Evolutionary conservation across 2,797 vertebrate genomes (phyloP).

Genomic region (Brachyrhaphis roseni): DNA sequence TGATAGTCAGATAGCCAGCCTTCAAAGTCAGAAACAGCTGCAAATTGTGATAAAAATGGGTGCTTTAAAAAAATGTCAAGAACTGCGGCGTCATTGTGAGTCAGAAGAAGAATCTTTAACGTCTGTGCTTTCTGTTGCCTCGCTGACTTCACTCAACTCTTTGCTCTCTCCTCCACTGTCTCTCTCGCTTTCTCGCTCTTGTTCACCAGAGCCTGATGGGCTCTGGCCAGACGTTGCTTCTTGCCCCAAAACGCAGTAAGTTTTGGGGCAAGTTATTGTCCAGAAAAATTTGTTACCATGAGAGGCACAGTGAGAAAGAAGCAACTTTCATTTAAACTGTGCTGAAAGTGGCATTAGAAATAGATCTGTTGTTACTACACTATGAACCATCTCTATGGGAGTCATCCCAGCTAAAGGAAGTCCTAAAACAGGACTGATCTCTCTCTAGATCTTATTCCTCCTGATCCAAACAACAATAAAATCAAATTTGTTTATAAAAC

Average conservation of each 20-base stretch:
- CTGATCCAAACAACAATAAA: background rate
- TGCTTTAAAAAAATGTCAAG: slow-evolving; percentile 66
- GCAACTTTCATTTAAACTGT: background rate
- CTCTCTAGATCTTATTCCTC: background rate
- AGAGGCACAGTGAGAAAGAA: background rate
- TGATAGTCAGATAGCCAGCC: slow-evolving; percentile 34
- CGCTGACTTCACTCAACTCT: slow-evolving; percentile 93
- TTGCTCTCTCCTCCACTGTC: slow-evolving; percentile 93
- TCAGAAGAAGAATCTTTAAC: slow-evolving; percentile 95
- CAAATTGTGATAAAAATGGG: slow-evolving; percentile 56
- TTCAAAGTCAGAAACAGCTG: slow-evolving; percentile 38
- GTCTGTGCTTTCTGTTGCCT: slow-evolving; percentile 94
- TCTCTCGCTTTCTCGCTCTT: slow-evolving; percentile 81
- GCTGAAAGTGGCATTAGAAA: background rate
- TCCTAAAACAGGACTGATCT: background rate
- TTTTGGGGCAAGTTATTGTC: no score
- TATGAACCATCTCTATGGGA: background rate
- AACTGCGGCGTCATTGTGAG: slow-evolving; percentile 80
- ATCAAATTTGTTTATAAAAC: background rate
- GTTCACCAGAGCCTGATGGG: slow-evolving; percentile 64
- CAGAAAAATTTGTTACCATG: no score
- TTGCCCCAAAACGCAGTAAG: slow-evolving; percentile 41
- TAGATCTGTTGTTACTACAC: background rate
- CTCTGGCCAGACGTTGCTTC: slow-evolving; percentile 80
- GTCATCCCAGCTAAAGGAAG: background rate